Percentiles rank a stretch among this genome's conserved stretches.
Evolutionary conservation across 1,140 invertebrate species (phyloP).

Genomic region (Nasonia vitripennis): DNA sequence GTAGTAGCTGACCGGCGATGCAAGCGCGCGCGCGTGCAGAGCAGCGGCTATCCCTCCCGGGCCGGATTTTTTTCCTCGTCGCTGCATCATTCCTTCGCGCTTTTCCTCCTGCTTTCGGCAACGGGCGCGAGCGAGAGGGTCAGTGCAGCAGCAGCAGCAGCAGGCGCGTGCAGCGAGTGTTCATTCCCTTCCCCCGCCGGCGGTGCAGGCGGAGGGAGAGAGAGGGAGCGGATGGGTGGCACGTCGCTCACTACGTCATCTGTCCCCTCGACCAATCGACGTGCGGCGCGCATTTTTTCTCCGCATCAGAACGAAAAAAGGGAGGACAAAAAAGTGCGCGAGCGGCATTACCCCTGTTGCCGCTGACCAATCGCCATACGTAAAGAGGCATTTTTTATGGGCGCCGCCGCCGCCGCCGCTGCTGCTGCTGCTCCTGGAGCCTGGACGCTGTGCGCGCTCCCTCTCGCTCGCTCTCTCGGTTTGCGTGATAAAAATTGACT

Average conservation of each 20-base stretch:
- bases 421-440: slow-evolving; percentile 66
- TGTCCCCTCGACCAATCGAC: slow-evolving; percentile 76
- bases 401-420: slow-evolving; percentile 71
- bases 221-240: slow-evolving; percentile 67
- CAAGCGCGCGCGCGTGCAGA: slow-evolving; percentile 46
- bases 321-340: slow-evolving; percentile 65
- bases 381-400: slow-evolving; percentile 77
- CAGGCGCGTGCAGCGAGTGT: slow-evolving; percentile 24
- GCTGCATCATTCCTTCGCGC: slow-evolving; percentile 58
- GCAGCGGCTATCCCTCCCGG: not conserved
- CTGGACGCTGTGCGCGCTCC: slow-evolving; percentile 41
- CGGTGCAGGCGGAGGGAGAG: not conserved
- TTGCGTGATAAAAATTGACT: slow-evolving; percentile 75
- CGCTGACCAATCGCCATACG: slow-evolving; percentile 76
- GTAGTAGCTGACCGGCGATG: slow-evolving; percentile 33
- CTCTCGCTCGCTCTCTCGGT: slow-evolving; percentile 60
- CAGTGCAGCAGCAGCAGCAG: not conserved
- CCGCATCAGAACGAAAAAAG: slow-evolving; percentile 70
- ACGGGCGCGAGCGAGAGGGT: slow-evolving; percentile 14
- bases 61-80: slow-evolving; percentile 27
- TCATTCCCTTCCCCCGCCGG: slow-evolving; percentile 9
- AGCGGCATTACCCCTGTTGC: slow-evolving; percentile 73
- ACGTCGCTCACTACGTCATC: slow-evolving; percentile 76
- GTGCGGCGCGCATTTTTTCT: slow-evolving; percentile 74
- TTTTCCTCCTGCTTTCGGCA: slow-evolving; percentile 48